These are phyloP conservation scores for Drosophila fuyamai DNA, from an alignment of 1,140 invertebrate species.

Conservation along the genomic window DNA sequence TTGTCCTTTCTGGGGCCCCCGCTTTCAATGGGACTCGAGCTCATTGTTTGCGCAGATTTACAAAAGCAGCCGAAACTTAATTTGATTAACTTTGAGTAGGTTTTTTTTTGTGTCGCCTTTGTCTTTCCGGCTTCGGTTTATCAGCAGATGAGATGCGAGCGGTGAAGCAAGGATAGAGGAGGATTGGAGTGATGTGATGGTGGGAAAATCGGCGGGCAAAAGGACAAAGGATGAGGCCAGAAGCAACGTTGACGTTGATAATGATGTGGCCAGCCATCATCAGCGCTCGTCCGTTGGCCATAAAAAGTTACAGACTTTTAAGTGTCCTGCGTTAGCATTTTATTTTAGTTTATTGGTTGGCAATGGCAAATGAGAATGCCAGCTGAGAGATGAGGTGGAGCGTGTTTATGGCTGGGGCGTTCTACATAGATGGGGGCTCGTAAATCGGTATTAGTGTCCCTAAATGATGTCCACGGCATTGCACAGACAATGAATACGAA, in stretches of 20 bases:
- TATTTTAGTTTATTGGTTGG: constrained; percentile 68
- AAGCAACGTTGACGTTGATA: constrained; percentile 53
- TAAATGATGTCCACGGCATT: constrained; percentile 57
- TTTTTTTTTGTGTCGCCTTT: constrained; percentile 49
- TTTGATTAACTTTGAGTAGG: constrained; percentile 78
- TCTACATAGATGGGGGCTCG: constrained; percentile 46
- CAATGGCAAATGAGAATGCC: constrained; percentile 42
- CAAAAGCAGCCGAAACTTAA: constrained; percentile 71
- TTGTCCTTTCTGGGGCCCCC: constrained; percentile 28
- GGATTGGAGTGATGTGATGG: constrained; percentile 17
- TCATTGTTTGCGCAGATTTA: constrained; percentile 63
- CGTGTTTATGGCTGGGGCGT: constrained; percentile 56
- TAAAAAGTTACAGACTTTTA: constrained; percentile 63
- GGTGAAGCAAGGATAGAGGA: constrained; percentile 15
- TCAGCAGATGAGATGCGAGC: constrained; percentile 36
- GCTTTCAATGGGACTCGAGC: constrained; percentile 18
- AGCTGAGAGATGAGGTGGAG: constrained; percentile 22
- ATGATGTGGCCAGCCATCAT: constrained; percentile 71
- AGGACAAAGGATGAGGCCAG: constrained; percentile 3
- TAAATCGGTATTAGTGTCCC: constrained; percentile 66
- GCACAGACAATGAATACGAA: constrained; percentile 36
- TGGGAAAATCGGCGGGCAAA: neutral
- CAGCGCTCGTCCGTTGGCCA: constrained; percentile 44
- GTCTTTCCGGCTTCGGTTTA: constrained; percentile 69
- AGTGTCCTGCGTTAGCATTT: constrained; percentile 63